Conservation (phyloP, 35 echinoderm and acorn worm species). For the Ophioderma brevispina region DNA sequence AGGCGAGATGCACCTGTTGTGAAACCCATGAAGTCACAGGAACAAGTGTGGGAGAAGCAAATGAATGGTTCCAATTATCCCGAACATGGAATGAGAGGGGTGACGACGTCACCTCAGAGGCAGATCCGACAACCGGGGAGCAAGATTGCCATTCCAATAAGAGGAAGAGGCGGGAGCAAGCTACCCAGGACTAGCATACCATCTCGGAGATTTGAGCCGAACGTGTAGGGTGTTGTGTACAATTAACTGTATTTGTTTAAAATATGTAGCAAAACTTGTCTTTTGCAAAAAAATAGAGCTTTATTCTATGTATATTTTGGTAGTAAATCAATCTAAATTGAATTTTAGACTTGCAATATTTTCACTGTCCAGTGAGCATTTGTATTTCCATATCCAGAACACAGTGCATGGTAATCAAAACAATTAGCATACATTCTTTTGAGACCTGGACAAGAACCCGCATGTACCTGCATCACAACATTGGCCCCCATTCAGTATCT, state of each 20-base stretch:
- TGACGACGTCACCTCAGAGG: background rate
- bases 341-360: too few species aligned
- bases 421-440: too few species aligned
- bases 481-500: too few species aligned
- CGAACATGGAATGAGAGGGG: background rate
- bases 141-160: slow-evolving; percentile 25
- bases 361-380: too few species aligned
- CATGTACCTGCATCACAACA: too few species aligned
- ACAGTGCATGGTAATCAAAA: too few species aligned
- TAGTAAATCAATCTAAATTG: background rate
- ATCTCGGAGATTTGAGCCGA: background rate
- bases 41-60: background rate
- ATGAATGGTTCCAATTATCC: background rate
- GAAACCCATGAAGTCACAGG: background rate
- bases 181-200: background rate
- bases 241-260: background rate
- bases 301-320: slow-evolving; percentile 11
- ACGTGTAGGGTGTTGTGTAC: background rate
- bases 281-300: background rate
- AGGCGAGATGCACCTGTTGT: background rate
- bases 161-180: slow-evolving; percentile 25
- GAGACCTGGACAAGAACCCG: too few species aligned
- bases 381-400: too few species aligned
- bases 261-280: background rate
- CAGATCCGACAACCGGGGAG: background rate